phyloP scores from a whole-genome alignment of 2,888 invertebrate species.

The Maniola hyperantus region DNA sequence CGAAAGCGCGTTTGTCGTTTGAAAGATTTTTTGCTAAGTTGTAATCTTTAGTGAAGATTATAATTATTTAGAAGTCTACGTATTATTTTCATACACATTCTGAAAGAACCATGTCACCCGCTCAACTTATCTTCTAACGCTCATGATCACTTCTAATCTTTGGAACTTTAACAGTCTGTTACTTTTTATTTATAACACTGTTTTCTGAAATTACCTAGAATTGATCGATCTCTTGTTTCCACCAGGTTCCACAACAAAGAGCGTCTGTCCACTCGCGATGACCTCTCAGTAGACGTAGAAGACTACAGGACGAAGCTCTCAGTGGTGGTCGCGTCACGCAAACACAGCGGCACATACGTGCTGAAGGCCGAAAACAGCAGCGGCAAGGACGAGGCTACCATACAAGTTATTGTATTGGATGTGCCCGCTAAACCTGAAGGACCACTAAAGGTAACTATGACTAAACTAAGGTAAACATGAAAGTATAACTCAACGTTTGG shows the following conservation, averaged over 20 bases:
- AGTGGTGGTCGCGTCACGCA: slow-evolving; percentile 87
- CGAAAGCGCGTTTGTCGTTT: too few species aligned
- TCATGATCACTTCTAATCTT: too few species aligned
- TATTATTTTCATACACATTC: too few species aligned
- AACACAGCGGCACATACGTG: slow-evolving; percentile 91
- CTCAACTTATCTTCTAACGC: too few species aligned
- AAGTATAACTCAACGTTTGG: neutral
- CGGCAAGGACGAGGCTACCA: slow-evolving; percentile 93
- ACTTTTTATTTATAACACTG: too few species aligned
- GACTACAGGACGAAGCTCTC: slow-evolving; percentile 93
- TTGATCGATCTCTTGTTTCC: neutral
- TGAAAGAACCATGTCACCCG: too few species aligned
- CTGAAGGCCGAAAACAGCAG: slow-evolving; percentile 95
- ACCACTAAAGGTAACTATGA: slow-evolving; percentile 86
- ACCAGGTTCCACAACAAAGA: slow-evolving; percentile 91
- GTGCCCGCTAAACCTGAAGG: slow-evolving; percentile 97
- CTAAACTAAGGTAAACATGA: neutral
- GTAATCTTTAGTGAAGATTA: too few species aligned
- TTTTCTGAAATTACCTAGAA: neutral
- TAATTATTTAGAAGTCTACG: too few species aligned
- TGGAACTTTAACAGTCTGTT: neutral
- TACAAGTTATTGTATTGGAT: slow-evolving; percentile 92
- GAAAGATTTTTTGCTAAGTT: too few species aligned
- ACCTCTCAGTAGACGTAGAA: slow-evolving; percentile 89
- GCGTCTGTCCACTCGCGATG: slow-evolving; percentile 86